Percentiles rank a stretch among this genome's conserved stretches.
These are phyloP conservation scores for Catostylus mosaicus DNA, from an alignment of 30 jellyfish, hydroid and myxozoan species.

Conservation along the genomic window DNA sequence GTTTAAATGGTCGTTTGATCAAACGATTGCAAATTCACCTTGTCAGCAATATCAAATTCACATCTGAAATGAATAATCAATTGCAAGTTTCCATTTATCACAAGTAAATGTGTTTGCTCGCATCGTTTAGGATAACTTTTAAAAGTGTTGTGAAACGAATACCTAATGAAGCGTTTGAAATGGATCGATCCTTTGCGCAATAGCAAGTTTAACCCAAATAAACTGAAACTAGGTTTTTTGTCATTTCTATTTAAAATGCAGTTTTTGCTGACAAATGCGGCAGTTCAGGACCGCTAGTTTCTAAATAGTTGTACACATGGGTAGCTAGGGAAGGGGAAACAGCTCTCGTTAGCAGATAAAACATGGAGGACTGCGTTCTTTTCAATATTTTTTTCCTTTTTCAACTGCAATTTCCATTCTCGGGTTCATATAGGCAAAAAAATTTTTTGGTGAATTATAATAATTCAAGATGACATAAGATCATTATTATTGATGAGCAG, in stretches of 20 bases:
- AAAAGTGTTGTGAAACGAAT: not conserved
- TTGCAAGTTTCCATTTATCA: conserved; percentile 1
- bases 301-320: not conserved
- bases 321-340: conserved; percentile 3
- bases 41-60: conserved; percentile 11
- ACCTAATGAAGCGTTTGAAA: not conserved
- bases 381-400: not conserved
- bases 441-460: not conserved
- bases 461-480: not conserved
- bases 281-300: not conserved
- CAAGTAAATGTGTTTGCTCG: conserved; percentile 8
- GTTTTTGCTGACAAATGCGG: not conserved
- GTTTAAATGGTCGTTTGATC: not conserved
- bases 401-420: not conserved
- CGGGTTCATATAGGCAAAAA: too few species aligned
- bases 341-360: not conserved
- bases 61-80: conserved; percentile 15
- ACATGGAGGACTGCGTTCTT: not conserved
- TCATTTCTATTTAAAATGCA: not conserved
- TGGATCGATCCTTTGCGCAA: not conserved
- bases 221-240: not conserved
- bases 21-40: not conserved
- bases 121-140: not conserved
- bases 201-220: not conserved
- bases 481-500: not conserved